Evolutionary conservation across 1,140 invertebrate species (phyloP).

Genomic region (Anoplophora glabripennis): DNA sequence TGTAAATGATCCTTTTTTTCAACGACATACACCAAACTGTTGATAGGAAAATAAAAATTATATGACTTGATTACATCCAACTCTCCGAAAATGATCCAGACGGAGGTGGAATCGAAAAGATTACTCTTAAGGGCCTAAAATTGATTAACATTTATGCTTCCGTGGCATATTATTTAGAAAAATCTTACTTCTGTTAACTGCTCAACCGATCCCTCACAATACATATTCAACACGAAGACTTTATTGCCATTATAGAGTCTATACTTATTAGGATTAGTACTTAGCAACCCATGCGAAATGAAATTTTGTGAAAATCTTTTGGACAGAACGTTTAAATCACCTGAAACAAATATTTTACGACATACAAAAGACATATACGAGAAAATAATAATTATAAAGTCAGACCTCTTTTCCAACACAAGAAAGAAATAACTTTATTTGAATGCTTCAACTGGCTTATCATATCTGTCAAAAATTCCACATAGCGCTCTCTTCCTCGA

Average conservation of each 20-base stretch:
- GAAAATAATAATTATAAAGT: too few relatives aligned
- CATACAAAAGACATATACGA: too few relatives aligned
- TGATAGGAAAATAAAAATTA: conserved; percentile 19
- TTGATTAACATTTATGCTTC: not conserved
- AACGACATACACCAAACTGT: conserved; percentile 13
- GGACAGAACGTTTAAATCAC: too few relatives aligned
- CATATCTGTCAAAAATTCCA: too few relatives aligned
- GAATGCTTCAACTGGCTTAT: too few relatives aligned
- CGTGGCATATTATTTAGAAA: not conserved
- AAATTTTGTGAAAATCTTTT: too few relatives aligned
- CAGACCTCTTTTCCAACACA: too few relatives aligned
- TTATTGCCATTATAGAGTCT: not conserved
- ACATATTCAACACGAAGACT: conserved; percentile 7
- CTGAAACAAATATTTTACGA: too few relatives aligned
- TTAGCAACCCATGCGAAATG: too few relatives aligned
- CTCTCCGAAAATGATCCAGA: conserved; percentile 21
- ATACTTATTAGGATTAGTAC: too few relatives aligned
- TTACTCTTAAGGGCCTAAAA: not conserved
- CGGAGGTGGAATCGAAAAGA: conserved; percentile 9
- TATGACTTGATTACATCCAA: not conserved
- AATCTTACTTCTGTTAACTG: conserved; percentile 4
- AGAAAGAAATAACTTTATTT: too few relatives aligned
- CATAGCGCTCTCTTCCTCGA: too few relatives aligned
- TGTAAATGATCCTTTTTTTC: not conserved
- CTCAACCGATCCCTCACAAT: not conserved